Evolutionary conservation across 2,888 invertebrate genomes (phyloP), one percentile per base, ranked within the genome.

Genomic region (Drosophila algonquin): DNA sequence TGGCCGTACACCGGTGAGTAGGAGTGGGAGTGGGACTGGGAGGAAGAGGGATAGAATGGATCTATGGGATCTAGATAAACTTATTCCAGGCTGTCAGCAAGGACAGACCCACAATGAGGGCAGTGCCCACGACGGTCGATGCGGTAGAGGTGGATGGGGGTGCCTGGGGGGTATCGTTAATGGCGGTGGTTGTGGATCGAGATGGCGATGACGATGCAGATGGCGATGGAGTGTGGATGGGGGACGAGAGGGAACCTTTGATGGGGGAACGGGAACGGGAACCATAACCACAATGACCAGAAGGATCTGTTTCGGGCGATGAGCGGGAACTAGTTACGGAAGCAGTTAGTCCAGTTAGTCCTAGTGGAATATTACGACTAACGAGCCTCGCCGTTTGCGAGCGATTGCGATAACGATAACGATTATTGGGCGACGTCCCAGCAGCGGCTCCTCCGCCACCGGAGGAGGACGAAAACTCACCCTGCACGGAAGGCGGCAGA

Each of bases 141-240:
- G 40, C 85, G 79, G 93, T 93, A 92, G 93, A 93, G 7, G 81
- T 61, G 62, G 80, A 74, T 14, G 81, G 60, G 62, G 80, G 73
- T 14, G 63, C 57, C 68, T 63, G 27, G 53, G 46, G 55, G 57
- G 47, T 14, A 18, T 47, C 50, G 60, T 40, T 40, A 9, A 18
- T 27, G 32, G 32, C 32, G 12, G n/a, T 40, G 40, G 7, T 40
- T 35, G 35, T 46, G 40, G 46, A 46, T 21, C 46, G 35, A 8
- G 51, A 50, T 21, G 50, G 45, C 47, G 24, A 12, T 14, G 57
- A 24, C 16, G 51, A 46, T 56, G 64, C 47, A 64, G 53, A 18
- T 40, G 63, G 47, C 44, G 56, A 57, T 60, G 14, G 18, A 18
- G 57, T 16, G 35, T 48, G 27, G 56, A 30, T 10, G n/a, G 14